Percentiles rank a stretch among this genome's conserved stretches.
Conservation (phyloP, 2,113 vertebrate genomes). For the Astatotilapia flaviijosephi region DNA sequence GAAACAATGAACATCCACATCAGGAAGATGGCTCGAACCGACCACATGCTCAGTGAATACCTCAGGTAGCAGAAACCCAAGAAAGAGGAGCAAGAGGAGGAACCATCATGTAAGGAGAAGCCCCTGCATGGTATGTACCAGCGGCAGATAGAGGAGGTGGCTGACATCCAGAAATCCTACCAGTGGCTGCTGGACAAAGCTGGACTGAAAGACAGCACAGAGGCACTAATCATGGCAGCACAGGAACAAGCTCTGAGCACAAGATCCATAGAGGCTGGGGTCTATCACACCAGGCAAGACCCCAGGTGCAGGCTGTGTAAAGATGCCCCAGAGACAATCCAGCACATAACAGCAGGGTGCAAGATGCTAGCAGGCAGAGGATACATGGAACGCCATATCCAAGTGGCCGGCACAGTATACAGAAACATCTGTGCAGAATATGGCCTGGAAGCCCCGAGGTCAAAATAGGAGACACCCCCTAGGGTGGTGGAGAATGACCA, state of each 20-base stretch:
- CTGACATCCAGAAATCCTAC: not conserved
- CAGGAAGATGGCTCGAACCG: not conserved
- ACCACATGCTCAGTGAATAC: not conserved
- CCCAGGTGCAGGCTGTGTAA: not conserved
- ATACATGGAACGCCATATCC: not conserved
- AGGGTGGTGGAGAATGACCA: not conserved
- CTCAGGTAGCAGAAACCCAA: not conserved
- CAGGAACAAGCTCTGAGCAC: not conserved
- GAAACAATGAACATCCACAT: not conserved
- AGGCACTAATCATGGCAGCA: not conserved
- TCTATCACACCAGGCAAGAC: not conserved
- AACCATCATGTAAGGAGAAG: not conserved
- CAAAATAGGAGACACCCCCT: not conserved
- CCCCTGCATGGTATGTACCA: not conserved
- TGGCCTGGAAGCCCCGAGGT: not conserved
- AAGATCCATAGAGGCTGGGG: not conserved
- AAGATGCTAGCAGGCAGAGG: not conserved
- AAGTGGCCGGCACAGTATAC: accelerated
- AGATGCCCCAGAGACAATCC: not conserved
- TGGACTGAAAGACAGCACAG: not conserved
- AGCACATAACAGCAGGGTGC: not conserved
- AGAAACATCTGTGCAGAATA: not conserved
- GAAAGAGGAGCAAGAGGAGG: not conserved
- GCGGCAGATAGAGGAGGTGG: accelerated
- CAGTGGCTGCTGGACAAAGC: not conserved